phyloP scores from a whole-genome alignment of 2,797 vertebrate genomes.

The Kryptopterus vitreolus region DNA sequence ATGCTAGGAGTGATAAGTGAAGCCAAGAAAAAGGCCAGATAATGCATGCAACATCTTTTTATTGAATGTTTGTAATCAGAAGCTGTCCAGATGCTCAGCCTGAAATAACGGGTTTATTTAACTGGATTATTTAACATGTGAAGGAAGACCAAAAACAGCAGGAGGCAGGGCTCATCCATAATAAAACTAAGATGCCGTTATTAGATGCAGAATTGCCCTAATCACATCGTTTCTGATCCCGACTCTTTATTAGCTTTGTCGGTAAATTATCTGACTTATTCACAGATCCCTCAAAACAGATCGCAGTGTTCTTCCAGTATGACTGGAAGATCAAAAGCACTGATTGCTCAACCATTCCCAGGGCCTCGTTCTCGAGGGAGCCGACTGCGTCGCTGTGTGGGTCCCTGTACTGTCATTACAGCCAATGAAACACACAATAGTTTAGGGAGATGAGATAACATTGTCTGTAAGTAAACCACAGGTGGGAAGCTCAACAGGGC shows the following conservation, averaged over 20 bases:
- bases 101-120: not conserved
- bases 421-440: slow-evolving; percentile 71
- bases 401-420: slow-evolving; percentile 75
- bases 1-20: slow-evolving; percentile 55
- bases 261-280: not conserved
- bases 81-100: not conserved
- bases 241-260: not conserved
- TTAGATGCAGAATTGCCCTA: not conserved
- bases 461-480: slow-evolving; percentile 71
- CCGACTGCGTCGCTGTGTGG: slow-evolving; percentile 61
- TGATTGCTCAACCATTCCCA: slow-evolving; percentile 74
- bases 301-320: slow-evolving; percentile 42
- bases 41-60: slow-evolving; percentile 54
- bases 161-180: not conserved
- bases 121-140: not conserved
- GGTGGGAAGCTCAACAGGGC: slow-evolving; percentile 76
- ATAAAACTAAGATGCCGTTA: not conserved
- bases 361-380: slow-evolving; percentile 70
- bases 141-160: not conserved
- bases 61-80: slow-evolving; percentile 24
- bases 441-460: slow-evolving; percentile 80
- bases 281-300: slow-evolving; percentile 48
- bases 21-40: slow-evolving; percentile 55
- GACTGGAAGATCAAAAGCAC: slow-evolving; percentile 58
- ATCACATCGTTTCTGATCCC: not conserved